Evolutionary conservation across 2,797 vertebrate genomes (phyloP), one percentile per base, ranked within the genome.

Genomic region (Notolabrus celidotus): DNA sequence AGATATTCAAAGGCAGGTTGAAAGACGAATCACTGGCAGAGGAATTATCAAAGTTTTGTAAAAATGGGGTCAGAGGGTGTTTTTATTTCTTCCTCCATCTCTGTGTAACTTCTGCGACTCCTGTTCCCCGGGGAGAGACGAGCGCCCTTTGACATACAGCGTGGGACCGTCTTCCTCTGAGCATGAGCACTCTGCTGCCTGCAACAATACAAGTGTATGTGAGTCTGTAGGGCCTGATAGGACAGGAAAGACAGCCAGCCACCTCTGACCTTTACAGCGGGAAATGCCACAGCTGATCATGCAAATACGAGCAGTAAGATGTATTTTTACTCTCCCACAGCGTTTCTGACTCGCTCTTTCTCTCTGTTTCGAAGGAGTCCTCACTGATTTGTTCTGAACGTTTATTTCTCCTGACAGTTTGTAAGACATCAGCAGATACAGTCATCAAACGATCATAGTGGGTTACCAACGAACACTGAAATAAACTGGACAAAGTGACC

Each of bases 221-320:
- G 46, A 11, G 46, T 31, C 33, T 16, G 33, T 31, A 27, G 33
- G 33, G 20, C 43, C 22, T 2, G 27, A 77, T 31, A 64, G 0
- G 5, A 58, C 16, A 42, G 39, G 43, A 61, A 55, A 51, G 59
- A 52, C 67, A 52, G 43, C 34, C n/a, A 5, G 23, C 42, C 25
- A 71, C 63, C 73, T 82, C 34, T 3, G 41, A 81, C 84, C 71
- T 74, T 82, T 42, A 45, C 23, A 0, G 23, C 10, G 4, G 36
- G 49, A 75, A 77, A 70, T 51, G 54, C 46, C 47, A 27, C 34
- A 51, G 61, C 14, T 60, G 36, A 67, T 55, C 16, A 62, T 38
- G 46, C 43, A 59, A 27, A 55, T 36, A 27, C 2, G 20, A 72
- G 43, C 25, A 34, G 16, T 6, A 3, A 29, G 49, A 50, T 45